Conservation (phyloP, 2,113 vertebrate species). For the Rhinopomastus cyanomelas region DNA sequence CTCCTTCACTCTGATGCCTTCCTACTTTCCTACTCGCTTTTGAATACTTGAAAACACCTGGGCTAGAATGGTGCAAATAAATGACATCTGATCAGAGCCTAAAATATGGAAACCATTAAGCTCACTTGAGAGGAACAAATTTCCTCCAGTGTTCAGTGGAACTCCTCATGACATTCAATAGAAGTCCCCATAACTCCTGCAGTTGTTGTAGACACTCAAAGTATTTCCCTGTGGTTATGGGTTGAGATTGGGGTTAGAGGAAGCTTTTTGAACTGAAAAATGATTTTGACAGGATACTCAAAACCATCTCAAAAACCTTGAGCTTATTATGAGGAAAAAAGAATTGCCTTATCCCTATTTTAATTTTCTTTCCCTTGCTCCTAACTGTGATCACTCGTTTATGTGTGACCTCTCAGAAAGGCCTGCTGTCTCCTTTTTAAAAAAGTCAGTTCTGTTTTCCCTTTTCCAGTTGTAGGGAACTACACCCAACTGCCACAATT, state of each 20-base stretch:
- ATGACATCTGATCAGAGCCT: constrained; percentile 19
- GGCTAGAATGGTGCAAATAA: constrained; percentile 24
- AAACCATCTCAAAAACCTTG: not conserved
- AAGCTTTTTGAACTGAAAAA: constrained; percentile 23
- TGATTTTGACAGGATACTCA: not conserved
- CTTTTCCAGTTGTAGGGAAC: no score
- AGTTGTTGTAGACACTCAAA: not conserved
- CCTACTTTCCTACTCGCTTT: not conserved
- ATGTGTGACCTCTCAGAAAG: not conserved
- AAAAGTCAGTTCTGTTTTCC: no score
- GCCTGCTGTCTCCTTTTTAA: not conserved
- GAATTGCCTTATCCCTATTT: not conserved
- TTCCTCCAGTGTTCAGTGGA: not conserved
- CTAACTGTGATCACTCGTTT: not conserved
- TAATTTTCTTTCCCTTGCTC: not conserved
- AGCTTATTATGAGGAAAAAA: not conserved
- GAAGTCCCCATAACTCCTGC: constrained; percentile 8
- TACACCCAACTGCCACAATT: no score
- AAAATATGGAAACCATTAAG: constrained; percentile 19
- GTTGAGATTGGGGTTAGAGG: not conserved
- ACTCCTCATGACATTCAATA: not conserved
- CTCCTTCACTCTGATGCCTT: not conserved
- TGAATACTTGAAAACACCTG: constrained; percentile 21
- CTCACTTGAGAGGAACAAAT: constrained; percentile 20
- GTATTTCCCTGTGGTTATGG: not conserved